Evolutionary conservation across 2,888 invertebrate genomes (phyloP), one percentile per base, ranked within the genome.

Genomic region (Agrochola lota): DNA sequence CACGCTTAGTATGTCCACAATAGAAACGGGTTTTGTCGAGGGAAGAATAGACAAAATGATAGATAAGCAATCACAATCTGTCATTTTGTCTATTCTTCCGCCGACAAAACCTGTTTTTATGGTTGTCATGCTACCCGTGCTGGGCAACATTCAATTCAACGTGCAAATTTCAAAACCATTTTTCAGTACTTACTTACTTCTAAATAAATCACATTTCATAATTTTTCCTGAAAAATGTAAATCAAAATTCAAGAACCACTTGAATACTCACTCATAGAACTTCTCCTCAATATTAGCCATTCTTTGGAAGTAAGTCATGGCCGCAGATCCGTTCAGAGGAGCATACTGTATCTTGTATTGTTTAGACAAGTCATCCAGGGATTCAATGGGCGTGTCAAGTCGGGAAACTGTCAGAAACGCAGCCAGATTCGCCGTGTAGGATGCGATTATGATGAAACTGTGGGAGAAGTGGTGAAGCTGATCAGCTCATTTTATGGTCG

Each of bases 341-440:
- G 99, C 99, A 92, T 99, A 99, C 82, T 99, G 98, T 80, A 99
- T 99, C 95, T 99, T 99, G 95, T 99, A 99, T 93, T 99, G 99
- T 91, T 99, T 99, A 26, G 99, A 98, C 55, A 99, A 97, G 94
- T 99, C 99, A 89, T 99, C 99, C 87, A 99, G 95, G 0, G 98
- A 99, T 90, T 99, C 99, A 62, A 99, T 98, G 0, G 99, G 99
- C 0, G 99, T 98, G 90, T 99, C 99, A 92, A 99, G 97, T 30
- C 99, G 97, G 0, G 99, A 99, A 0, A 99, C 99, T 0, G 99
- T 99, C 77, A 99, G 97, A 93, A 99, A 99, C 1, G 99, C 99
- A 3, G 99, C 99, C 91, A 99, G 97, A 95, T 99, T 99, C 1
- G 99, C 99, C 0, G 99, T 99, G 95, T 99, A 99, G 0, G 99